Conservation (phyloP, 2,113 vertebrate genomes). For the Triplophysa dalaica region DNA sequence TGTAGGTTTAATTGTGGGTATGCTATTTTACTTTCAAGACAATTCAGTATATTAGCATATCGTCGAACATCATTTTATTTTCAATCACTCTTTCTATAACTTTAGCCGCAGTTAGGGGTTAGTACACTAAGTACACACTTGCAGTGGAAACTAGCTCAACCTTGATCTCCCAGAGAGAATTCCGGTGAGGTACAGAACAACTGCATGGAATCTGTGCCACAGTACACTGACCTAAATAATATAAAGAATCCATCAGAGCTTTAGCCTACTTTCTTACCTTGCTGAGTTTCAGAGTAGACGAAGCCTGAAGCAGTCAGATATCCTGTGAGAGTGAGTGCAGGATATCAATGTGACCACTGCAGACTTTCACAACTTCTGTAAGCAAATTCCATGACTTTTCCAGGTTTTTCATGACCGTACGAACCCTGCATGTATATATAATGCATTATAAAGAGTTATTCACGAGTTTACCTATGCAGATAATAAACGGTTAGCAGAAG, state of each 20-base stretch:
- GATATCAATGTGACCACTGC: neutral
- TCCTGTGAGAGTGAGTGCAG: neutral
- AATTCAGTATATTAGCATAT: no score
- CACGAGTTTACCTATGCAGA: no score
- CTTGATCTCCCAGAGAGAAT: conserved; percentile 8
- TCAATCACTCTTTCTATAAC: neutral
- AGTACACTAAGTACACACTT: neutral
- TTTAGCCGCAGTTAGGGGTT: neutral
- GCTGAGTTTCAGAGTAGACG: conserved; percentile 12
- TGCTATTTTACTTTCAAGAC: no score
- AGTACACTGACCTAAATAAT: conserved; percentile 34
- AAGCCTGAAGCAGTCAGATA: conserved; percentile 7
- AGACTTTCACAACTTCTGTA: neutral
- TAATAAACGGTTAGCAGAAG: no score
- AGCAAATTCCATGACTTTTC: no score
- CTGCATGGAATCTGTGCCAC: conserved; percentile 16
- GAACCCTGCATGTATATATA: no score
- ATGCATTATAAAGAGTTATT: no score
- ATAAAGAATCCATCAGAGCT: conserved; percentile 30
- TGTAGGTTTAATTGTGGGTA: no score
- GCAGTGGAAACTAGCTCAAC: neutral
- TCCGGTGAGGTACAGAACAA: neutral
- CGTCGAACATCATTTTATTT: no score
- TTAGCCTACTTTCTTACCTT: conserved; percentile 36
- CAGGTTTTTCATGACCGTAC: no score